Conservation (phyloP, 2,797 vertebrate species). For the Rhodeus uyekii region DNA sequence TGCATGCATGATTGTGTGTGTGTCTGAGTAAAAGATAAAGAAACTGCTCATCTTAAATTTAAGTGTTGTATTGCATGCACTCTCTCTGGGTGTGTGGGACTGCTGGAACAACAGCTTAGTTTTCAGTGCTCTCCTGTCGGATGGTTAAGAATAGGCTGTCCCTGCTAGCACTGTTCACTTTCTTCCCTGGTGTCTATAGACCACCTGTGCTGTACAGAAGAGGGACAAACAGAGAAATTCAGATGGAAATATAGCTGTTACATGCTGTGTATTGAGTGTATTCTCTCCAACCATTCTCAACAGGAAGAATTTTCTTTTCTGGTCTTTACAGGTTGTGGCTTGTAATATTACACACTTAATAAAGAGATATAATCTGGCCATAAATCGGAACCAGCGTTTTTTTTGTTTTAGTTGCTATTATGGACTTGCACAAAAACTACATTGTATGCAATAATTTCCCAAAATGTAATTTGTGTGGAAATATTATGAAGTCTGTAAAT, state of each 20-base stretch:
- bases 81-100: constrained; percentile 24
- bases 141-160: constrained; percentile 56
- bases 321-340: neutral
- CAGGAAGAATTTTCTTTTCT: neutral
- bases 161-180: constrained; percentile 20
- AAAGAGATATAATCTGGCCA: neutral
- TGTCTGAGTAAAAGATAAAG: constrained; percentile 2
- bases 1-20: neutral
- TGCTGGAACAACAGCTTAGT: constrained; percentile 48
- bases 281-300: neutral
- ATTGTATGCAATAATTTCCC: neutral
- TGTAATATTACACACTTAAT: constrained; percentile 1
- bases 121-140: constrained; percentile 47
- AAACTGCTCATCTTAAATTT: constrained; percentile 38
- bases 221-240: constrained; percentile 6
- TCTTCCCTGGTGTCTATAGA: constrained; percentile 22
- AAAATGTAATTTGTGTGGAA: neutral
- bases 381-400: neutral
- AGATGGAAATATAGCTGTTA: constrained; percentile 21
- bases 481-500: neutral
- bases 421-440: neutral
- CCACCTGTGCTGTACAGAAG: constrained; percentile 9
- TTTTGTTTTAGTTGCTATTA: neutral
- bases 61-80: constrained; percentile 46
- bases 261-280: constrained; percentile 1